These are phyloP conservation scores for Megathymus violae DNA, from an alignment of 1,140 invertebrate species.

Conservation along the genomic window DNA sequence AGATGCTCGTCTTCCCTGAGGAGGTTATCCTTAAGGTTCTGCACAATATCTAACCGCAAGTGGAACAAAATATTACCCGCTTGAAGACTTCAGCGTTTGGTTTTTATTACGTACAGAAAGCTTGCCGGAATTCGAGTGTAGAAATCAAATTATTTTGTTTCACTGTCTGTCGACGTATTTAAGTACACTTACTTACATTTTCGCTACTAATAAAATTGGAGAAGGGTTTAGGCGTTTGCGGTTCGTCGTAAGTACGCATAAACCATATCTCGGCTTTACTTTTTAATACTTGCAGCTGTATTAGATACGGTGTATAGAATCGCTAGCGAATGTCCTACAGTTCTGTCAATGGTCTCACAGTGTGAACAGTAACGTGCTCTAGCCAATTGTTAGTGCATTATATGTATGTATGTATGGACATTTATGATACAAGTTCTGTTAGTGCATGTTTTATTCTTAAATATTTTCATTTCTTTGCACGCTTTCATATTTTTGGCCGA, in stretches of 20 bases:
- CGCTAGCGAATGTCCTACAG: background rate
- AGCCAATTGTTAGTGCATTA: constrained; percentile 1
- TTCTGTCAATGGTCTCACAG: background rate
- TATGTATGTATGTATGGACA: too few species aligned
- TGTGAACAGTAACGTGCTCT: too few species aligned
- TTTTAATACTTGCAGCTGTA: constrained; percentile 4
- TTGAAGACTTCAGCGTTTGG: constrained; percentile 35
- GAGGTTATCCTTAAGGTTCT: constrained; percentile 95
- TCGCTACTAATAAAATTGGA: constrained; percentile 17
- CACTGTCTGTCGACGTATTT: constrained; percentile 37
- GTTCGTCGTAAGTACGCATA: constrained; percentile 6
- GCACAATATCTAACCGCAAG: constrained; percentile 71
- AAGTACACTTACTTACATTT: constrained; percentile 24
- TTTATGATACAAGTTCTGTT: background rate
- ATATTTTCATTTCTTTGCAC: background rate
- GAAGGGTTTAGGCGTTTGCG: constrained; percentile 13
- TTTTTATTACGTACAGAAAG: constrained; percentile 17
- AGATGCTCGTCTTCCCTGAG: constrained; percentile 96
- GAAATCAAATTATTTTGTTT: constrained; percentile 51
- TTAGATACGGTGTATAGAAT: background rate
- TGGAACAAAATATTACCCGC: constrained; percentile 67
- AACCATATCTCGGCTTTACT: constrained; percentile 21
- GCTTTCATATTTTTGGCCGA: too few species aligned
- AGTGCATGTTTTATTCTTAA: background rate
- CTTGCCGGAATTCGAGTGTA: constrained; percentile 18